Evolutionary conservation across 64 coral and sea anemone genomes (phyloP), one percentile per base, ranked within the genome.

Genomic region (Exaiptasia diaphana): DNA sequence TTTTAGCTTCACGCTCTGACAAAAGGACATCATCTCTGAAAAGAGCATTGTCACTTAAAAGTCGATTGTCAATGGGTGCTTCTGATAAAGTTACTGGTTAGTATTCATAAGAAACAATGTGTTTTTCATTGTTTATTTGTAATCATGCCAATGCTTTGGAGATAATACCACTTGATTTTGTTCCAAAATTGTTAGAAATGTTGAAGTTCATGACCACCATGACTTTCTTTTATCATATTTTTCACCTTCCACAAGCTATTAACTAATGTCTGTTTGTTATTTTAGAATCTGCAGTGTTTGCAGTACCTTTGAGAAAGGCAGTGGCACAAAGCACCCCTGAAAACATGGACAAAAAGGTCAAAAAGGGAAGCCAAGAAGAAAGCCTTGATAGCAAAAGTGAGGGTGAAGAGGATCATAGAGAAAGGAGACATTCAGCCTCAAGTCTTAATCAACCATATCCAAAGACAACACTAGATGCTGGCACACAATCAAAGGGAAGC

Each of bases 201-300:
- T n/a, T n/a, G n/a, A n/a, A n/a, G n/a, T n/a, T n/a, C n/a, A n/a
- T n/a, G n/a, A n/a, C n/a, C n/a, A n/a, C n/a, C n/a, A n/a, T n/a
- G n/a, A n/a, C n/a, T n/a, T n/a, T n/a, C n/a, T n/a, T n/a, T n/a
- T n/a, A n/a, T n/a, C n/a, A n/a, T n/a, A n/a, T n/a, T n/a, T n/a
- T n/a, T n/a, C n/a, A n/a, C n/a, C n/a, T n/a, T n/a, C n/a, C n/a
- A n/a, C n/a, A n/a, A n/a, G n/a, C n/a, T 14, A 55, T 18, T 55
- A 55, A 5, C 4, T 50, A 28, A 14, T 5, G 53, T 75, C 8
- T 18, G 8, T 43, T 62, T 11, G 44, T 32, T 23, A 49, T 79
- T 85, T 29, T 42, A 94, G 91, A 94, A 53, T 78, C 87, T 56
- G 91, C 79, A 3, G 91, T 94, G 12, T 94, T 94, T 89, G 86